Evolutionary conservation across 1,140 invertebrate species (phyloP), one percentile per base, ranked within the genome.

Genomic region (Sipha flava): DNA sequence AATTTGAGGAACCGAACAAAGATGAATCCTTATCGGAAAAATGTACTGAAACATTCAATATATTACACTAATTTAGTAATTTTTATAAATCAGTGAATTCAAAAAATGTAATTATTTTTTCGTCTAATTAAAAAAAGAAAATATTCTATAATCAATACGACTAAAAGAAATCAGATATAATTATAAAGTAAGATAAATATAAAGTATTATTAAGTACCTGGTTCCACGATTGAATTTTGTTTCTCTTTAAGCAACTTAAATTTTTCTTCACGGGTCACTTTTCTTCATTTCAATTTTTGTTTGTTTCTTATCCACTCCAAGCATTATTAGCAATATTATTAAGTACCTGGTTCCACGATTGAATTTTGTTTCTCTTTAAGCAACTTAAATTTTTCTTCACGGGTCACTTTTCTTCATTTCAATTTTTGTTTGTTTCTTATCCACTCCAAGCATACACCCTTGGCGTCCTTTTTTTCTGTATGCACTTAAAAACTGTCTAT

Each of bases 401-500:
- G 14, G 9, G 26, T 16, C 31, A 62, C n/a, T 31, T 6, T 62
- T 62, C 3, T 62, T 62, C 18, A 31, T 34, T 62, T 34, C 59
- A 34, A 62, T 31, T 62, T 62, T 62, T 62, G 59, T 23, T 62
- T 18, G 26, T 77, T 49, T 77, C 12, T 14, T 54, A 57, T 80
- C 72, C 7, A 80, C 72, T 59, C 68, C 70, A 47, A 62, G 37
- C 45, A 80, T 80, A 59, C 37, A 80, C 21, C 72, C 72, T 43
- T 34, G 31, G 12, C 52, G 80, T 43, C 77, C 49, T 47, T 79
- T 81, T 68, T 80, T 64, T 49, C 77, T 29, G 37, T 81, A 77
- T 45, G 64, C 54, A 81, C 72, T 59, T 45, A 82, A 72, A 57
- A 82, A 81, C 26, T 68, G 9, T 54, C 72, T 82, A 23, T 82